Percentiles rank a stretch among this genome's conserved stretches.
Conservation (phyloP, 2,888 invertebrate genomes). For the Heliconius ethilla region DNA sequence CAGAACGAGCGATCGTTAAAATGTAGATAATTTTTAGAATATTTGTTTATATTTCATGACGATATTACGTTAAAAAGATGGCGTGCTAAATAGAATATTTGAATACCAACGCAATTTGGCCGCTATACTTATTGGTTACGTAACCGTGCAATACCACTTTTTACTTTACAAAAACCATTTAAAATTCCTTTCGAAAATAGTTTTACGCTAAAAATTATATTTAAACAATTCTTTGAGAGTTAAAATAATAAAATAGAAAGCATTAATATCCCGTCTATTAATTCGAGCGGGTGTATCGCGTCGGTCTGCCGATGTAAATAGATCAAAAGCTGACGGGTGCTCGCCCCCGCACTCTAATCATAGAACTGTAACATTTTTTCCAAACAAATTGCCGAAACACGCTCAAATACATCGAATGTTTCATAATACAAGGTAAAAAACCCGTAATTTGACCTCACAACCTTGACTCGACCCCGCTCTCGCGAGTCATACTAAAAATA, state of each 20-base stretch:
- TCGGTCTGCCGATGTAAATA: slow-evolving; percentile 7
- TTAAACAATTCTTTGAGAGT: background rate
- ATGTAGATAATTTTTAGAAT: slow-evolving; percentile 51
- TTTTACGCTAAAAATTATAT: background rate
- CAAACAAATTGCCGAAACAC: background rate
- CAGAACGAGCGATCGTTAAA: slow-evolving; percentile 51
- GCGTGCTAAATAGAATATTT: slow-evolving; percentile 41
- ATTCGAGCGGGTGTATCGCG: background rate
- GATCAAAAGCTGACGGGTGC: slow-evolving; percentile 8
- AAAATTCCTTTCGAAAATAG: background rate
- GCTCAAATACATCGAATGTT: slow-evolving; percentile 7
- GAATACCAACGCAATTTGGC: slow-evolving; percentile 39
- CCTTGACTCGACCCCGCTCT: slow-evolving; percentile 33
- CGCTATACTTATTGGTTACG: slow-evolving; percentile 17
- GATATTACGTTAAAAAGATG: slow-evolving; percentile 33
- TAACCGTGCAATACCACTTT: slow-evolving; percentile 7
- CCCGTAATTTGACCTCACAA: slow-evolving; percentile 37
- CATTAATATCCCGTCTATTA: background rate
- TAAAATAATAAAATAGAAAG: background rate
- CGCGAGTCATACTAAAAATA: slow-evolving; percentile 26
- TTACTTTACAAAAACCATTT: background rate
- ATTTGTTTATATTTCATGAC: slow-evolving; percentile 47
- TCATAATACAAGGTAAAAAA: slow-evolving; percentile 18
- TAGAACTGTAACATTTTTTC: slow-evolving; percentile 5
- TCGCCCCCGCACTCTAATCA: slow-evolving; percentile 13